These are phyloP conservation scores for Oryzias curvinotus DNA, from an alignment of 2,113 vertebrate species.

Conservation along the genomic window DNA sequence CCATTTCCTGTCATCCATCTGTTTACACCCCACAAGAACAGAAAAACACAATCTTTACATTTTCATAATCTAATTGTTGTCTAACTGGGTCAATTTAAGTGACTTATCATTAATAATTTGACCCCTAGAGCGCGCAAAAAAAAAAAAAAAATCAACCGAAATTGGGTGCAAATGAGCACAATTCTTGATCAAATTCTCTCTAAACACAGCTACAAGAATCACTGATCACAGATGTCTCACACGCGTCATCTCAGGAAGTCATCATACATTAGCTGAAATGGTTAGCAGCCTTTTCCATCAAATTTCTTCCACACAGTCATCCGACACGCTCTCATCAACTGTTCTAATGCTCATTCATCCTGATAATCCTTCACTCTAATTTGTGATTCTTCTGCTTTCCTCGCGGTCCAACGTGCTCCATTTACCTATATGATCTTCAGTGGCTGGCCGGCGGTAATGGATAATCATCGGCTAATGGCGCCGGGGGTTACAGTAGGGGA, in stretches of 20 bases:
- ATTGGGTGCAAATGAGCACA: too few relatives aligned
- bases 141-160: too few relatives aligned
- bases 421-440: constrained; percentile 55
- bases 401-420: constrained; percentile 31
- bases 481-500: constrained; percentile 52
- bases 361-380: constrained; percentile 50
- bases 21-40: too few relatives aligned
- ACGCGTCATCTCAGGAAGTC: constrained; percentile 5
- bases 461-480: constrained; percentile 66
- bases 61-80: too few relatives aligned
- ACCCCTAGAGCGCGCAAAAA: too few relatives aligned
- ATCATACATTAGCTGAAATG: constrained; percentile 13
- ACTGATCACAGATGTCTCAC: not conserved
- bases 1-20: too few relatives aligned
- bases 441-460: constrained; percentile 57
- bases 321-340: constrained; percentile 37
- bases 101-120: too few relatives aligned
- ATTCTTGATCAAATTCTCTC: too few relatives aligned
- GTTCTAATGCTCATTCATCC: constrained; percentile 40
- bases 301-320: constrained; percentile 29
- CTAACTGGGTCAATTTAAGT: too few relatives aligned
- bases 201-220: constrained; percentile 1
- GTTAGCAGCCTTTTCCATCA: constrained; percentile 20
- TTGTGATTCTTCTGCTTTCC: constrained; percentile 29
- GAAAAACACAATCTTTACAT: too few relatives aligned